Percentiles rank a stretch among this genome's conserved stretches.
Evolutionary conservation across 2,888 invertebrate species (phyloP).

Genomic region (Aproaerema taeniolella): DNA sequence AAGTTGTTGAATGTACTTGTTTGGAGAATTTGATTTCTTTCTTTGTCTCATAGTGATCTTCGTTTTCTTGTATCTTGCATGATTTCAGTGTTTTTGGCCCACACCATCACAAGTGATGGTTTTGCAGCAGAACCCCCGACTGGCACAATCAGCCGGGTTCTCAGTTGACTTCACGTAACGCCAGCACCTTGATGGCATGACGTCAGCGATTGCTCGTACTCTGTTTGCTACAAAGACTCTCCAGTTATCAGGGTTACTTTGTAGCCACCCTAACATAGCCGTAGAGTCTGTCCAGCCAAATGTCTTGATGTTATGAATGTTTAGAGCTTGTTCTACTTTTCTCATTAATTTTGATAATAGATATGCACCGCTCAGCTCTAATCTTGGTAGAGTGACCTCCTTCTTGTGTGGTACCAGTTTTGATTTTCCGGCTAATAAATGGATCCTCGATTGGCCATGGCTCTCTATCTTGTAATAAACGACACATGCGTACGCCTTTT

Average conservation of each 20-base stretch:
- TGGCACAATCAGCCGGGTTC: constrained; percentile 14
- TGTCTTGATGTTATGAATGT: constrained; percentile 7
- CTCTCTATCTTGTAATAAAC: constrained; percentile 13
- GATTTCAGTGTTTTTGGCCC: too few relatives aligned
- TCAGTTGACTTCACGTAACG: constrained; percentile 20
- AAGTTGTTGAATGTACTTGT: too few relatives aligned
- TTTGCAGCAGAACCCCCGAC: constrained; percentile 22
- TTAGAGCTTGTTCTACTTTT: constrained; percentile 9
- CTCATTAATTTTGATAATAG: constrained; percentile 18
- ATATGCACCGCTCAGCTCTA: constrained; percentile 16
- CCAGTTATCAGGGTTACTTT: constrained; percentile 11
- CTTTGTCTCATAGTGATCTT: background rate
- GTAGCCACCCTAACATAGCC: constrained; percentile 20
- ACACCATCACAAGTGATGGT: background rate
- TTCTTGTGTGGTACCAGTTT: constrained; percentile 19
- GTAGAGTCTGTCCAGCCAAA: constrained; percentile 20
- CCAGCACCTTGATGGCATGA: constrained; percentile 19
- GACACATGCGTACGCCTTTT: background rate
- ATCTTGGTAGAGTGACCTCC: constrained; percentile 12
- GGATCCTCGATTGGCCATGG: background rate
- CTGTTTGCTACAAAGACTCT: constrained; percentile 14
- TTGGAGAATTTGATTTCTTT: constrained; percentile 6
- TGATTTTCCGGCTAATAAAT: constrained; percentile 18
- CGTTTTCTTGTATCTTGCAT: background rate
- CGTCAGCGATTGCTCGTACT: constrained; percentile 14